These are phyloP conservation scores for Aphodius sticticus DNA, from an alignment of 2,888 invertebrate genomes.

Conservation along the genomic window DNA sequence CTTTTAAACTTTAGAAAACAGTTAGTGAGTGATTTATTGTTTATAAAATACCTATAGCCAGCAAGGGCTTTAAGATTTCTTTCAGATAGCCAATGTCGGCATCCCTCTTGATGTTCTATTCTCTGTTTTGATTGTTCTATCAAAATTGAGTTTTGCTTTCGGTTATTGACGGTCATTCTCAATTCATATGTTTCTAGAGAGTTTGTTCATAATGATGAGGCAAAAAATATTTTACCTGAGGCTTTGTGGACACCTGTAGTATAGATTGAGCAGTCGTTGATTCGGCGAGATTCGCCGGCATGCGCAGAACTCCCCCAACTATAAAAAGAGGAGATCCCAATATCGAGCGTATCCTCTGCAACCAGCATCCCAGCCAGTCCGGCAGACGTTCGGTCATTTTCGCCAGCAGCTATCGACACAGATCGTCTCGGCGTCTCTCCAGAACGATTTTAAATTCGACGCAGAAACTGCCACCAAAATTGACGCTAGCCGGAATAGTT, in stretches of 20 bases:
- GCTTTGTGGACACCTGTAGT: background rate
- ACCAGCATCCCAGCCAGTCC: background rate
- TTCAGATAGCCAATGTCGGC: no score
- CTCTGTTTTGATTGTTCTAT: no score
- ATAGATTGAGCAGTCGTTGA: background rate
- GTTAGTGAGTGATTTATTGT: no score
- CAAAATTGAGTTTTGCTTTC: no score
- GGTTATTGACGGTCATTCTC: no score
- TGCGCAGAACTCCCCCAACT: background rate
- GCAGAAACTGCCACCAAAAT: background rate
- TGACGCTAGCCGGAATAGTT: background rate
- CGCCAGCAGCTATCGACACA: background rate
- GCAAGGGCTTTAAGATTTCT: no score
- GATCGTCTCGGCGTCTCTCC: background rate
- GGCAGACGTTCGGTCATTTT: background rate
- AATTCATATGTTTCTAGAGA: no score
- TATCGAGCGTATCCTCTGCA: background rate
- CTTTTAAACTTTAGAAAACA: no score
- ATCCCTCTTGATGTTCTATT: no score
- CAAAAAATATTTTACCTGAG: background rate
- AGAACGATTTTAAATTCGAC: conserved; percentile 4
- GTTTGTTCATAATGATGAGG: background rate
- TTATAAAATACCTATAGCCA: no score
- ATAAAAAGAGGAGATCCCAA: conserved; percentile 4
- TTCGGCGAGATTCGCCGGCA: background rate